Percentiles rank a stretch among this genome's conserved stretches.
Conservation (phyloP, 1,140 invertebrate species). For the Argopecten irradians region DNA sequence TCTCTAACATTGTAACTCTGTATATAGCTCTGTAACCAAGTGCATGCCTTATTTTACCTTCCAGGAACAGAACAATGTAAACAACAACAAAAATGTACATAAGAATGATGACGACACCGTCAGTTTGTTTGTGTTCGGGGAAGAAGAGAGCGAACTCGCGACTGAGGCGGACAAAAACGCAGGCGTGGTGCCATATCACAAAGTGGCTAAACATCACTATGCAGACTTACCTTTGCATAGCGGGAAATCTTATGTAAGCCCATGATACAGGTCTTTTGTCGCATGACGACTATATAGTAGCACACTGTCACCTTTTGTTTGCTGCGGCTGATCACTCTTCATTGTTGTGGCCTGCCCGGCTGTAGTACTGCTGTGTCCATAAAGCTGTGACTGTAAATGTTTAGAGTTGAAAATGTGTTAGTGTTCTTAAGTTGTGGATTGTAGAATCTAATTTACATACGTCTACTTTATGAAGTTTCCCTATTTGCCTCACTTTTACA, state of each 20-base stretch:
- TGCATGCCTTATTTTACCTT: conserved; percentile 12
- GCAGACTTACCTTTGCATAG: conserved; percentile 41
- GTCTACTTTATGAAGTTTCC: too few relatives aligned
- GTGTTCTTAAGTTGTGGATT: too few relatives aligned
- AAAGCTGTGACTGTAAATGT: neutral
- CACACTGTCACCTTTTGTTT: conserved; percentile 30
- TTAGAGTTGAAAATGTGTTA: too few relatives aligned
- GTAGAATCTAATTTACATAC: too few relatives aligned
- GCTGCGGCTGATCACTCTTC: conserved; percentile 30
- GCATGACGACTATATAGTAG: conserved; percentile 29
- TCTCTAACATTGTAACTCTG: neutral
- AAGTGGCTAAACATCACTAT: conserved; percentile 63
- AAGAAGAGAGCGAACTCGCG: conserved; percentile 65
- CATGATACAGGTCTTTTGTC: conserved; percentile 31
- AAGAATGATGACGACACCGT: conserved; percentile 64
- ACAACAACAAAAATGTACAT: conserved; percentile 30
- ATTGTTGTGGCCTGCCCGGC: neutral
- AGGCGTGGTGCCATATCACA: conserved; percentile 64
- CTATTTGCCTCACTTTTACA: too few relatives aligned
- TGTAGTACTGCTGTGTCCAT: neutral
- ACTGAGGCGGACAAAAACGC: conserved; percentile 61
- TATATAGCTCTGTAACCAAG: neutral
- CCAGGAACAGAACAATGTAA: neutral
- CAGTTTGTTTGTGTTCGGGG: conserved; percentile 72
- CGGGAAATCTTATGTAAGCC: conserved; percentile 35